A percentile compares a stretch with the other conserved stretches of the same genome.
phyloP scores from a whole-genome alignment of 2,113 vertebrate genomes.

The Gnathonemus echidnorhynchus region DNA sequence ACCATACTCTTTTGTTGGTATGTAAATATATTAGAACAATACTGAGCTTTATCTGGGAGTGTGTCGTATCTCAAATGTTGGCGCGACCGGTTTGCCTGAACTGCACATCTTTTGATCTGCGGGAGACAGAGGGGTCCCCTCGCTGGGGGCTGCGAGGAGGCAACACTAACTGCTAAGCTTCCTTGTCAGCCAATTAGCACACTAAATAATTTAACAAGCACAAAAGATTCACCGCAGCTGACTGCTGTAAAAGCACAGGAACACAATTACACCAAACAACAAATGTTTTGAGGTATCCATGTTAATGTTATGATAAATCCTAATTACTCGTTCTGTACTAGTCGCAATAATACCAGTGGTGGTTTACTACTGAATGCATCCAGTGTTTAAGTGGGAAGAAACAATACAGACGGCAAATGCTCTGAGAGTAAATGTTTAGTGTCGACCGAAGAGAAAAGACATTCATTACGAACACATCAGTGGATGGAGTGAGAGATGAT shows the following conservation, averaged over 20 bases:
- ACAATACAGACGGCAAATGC: background rate
- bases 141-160: background rate
- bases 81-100: background rate
- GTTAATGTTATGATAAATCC: background rate
- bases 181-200: background rate
- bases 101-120: background rate
- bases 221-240: background rate
- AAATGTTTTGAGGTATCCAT: background rate
- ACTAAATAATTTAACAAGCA: constrained; percentile 1
- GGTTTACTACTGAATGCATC: background rate
- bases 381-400: background rate
- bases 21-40: background rate
- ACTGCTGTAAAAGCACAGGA: background rate
- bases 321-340: background rate
- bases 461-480: background rate
- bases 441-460: background rate
- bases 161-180: background rate
- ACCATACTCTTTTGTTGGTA: background rate
- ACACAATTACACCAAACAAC: background rate
- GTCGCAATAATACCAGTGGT: background rate
- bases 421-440: background rate
- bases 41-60: background rate
- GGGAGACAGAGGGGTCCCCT: background rate
- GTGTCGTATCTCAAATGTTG: background rate
- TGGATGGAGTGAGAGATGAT: background rate